Evolutionary conservation across 2,888 invertebrate genomes (phyloP).

Genomic region (Cheilosia soror): DNA sequence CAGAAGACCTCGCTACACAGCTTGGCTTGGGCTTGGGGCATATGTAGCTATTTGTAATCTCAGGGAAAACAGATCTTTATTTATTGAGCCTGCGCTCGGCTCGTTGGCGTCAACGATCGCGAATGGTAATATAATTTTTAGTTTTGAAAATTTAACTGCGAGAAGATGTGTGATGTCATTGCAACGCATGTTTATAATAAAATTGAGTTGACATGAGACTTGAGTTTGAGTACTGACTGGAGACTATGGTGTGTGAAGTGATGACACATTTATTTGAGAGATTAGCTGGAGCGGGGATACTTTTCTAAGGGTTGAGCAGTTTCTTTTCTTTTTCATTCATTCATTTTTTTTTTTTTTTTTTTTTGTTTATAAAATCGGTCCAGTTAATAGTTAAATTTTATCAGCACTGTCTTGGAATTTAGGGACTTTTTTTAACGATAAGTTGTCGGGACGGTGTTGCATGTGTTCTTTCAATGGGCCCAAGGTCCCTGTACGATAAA

Average conservation of each 20-base stretch:
- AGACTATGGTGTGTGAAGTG: constrained; percentile 18
- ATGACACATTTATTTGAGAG: constrained; percentile 58
- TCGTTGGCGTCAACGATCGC: constrained; percentile 67
- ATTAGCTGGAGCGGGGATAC: constrained; percentile 1
- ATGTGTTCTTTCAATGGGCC: background rate
- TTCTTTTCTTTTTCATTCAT: background rate
- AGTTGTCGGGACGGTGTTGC: constrained; percentile 18
- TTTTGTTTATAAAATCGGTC: background rate
- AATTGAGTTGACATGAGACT: constrained; percentile 41
- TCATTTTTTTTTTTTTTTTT: background rate
- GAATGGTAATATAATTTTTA: constrained; percentile 46
- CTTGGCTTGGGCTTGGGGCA: constrained; percentile 23
- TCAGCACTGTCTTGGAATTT: background rate
- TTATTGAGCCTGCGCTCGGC: constrained; percentile 36
- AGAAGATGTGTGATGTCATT: constrained; percentile 57
- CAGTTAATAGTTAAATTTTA: no score
- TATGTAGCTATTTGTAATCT: constrained; percentile 43
- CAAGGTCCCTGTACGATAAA: constrained; percentile 6
- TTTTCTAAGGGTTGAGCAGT: background rate
- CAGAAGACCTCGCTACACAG: constrained; percentile 59
- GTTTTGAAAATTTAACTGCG: constrained; percentile 18
- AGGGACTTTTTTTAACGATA: constrained; percentile 10
- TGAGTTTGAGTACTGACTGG: constrained; percentile 6
- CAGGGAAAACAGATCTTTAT: constrained; percentile 53
- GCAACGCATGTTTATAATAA: constrained; percentile 58